phyloP scores from a whole-genome alignment of 2,888 invertebrate species.

The Saturnia pavonia region DNA sequence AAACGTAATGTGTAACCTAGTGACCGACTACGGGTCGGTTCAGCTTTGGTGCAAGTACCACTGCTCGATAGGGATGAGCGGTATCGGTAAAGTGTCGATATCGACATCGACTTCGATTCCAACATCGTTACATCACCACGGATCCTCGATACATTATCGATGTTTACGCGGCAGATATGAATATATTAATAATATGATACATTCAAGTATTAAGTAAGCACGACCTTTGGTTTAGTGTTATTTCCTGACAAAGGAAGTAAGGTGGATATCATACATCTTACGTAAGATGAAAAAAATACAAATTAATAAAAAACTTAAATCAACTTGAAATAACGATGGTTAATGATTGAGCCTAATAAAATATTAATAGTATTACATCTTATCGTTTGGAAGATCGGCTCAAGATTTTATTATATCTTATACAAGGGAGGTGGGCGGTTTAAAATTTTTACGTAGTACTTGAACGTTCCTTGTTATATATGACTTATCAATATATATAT shows the following conservation, averaged over 20 bases:
- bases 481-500: not conserved
- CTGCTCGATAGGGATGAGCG: slow-evolving; percentile 22
- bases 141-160: not conserved
- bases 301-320: too few relatives aligned
- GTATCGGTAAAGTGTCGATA: not conserved
- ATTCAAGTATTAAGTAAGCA: not conserved
- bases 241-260: too few relatives aligned
- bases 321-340: too few relatives aligned
- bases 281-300: too few relatives aligned
- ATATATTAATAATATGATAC: not conserved
- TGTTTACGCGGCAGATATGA: not conserved
- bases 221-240: not conserved
- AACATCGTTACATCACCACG: not conserved
- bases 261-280: too few relatives aligned
- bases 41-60: slow-evolving; percentile 72
- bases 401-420: too few relatives aligned
- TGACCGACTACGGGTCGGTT: slow-evolving; percentile 44
- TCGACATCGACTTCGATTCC: not conserved
- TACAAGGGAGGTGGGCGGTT: too few relatives aligned
- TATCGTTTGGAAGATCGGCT: too few relatives aligned
- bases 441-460: too few relatives aligned
- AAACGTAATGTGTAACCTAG: slow-evolving; percentile 43
- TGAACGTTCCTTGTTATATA: too few relatives aligned
- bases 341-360: too few relatives aligned
- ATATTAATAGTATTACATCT: too few relatives aligned